Base-by-base conservation (phyloP, 2,797 vertebrate species). In the Hozukius guyotensis region DNA sequence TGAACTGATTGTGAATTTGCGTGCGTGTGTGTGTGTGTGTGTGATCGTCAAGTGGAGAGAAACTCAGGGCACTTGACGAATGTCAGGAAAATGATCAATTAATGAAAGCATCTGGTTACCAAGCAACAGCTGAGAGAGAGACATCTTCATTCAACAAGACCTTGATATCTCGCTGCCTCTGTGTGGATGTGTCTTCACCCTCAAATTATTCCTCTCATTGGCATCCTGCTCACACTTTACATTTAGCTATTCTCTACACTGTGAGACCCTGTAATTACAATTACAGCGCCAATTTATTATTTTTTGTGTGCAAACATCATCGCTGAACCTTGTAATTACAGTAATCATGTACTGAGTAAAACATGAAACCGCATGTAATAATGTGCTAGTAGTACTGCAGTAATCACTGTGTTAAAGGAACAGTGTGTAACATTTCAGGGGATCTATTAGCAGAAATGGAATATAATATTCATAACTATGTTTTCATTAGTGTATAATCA, bases 91-190 rank as follows among this genome's bases (percentile, higher is more conserved):
- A 90, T 83, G 24, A 89, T 92, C 82, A 91, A 90, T 93, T 90
- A 93, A 91, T 91, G 80, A 88, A 88, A 94, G 88, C 87, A 90
- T 93, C 89, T 90, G 89, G 96, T 96, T 94, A 92, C 96, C 87
- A 95, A 89, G 95, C 94, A 96, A 96, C 96, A 94, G 87, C 93
- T 14, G 82, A 88, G 88, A 90, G 53, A 75, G 83, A 92, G 88
- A 81, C 84, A 62, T 87, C 87, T 87, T 85, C 78, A 86, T 83
- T 93, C 78, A 91, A 77, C 79, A 56, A 80, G 88, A 86, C 89
- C 92, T 91, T 88, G 85, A 82, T 82, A 80, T 29, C 65, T 85
- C 5, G 1, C 77, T 70, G 66, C 78, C 22, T 83, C 71, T 61
- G 74, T 61, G 61, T 83, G 86, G 36, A 57, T 81, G 77, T 22